Evolutionary conservation across 2,888 invertebrate species (phyloP).

Genomic region (Oscheius sp.): DNA sequence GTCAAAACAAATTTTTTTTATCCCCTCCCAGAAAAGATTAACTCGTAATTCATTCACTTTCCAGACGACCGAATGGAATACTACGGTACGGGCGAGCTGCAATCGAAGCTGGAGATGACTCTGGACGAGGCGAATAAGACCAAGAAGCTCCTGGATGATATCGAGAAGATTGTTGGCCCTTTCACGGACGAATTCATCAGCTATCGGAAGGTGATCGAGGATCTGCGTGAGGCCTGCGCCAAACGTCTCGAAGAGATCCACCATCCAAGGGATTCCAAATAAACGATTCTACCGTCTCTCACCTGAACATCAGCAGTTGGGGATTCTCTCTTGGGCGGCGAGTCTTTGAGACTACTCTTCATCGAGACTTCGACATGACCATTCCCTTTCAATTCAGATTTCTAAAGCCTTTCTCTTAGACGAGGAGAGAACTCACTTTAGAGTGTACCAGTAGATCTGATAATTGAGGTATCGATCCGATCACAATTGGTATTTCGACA

Average conservation of each 20-base stretch:
- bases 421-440: conserved; percentile 38
- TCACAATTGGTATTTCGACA: conserved; percentile 49
- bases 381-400: conserved; percentile 17
- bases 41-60: too few relatives aligned
- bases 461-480: conserved; percentile 69
- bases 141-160: neutral
- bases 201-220: neutral
- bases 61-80: too few relatives aligned
- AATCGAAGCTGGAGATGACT: neutral
- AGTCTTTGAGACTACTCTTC: conserved; percentile 48
- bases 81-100: neutral
- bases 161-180: neutral
- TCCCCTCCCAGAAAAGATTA: too few relatives aligned
- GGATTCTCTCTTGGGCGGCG: conserved; percentile 40
- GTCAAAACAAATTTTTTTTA: too few relatives aligned
- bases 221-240: neutral
- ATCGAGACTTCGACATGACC: conserved; percentile 29
- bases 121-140: neutral
- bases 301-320: conserved; percentile 35
- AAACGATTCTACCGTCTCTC: neutral
- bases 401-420: conserved; percentile 24
- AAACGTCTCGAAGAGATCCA: neutral
- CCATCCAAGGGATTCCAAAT: neutral
- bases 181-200: neutral
- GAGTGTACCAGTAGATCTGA: conserved; percentile 58